These are phyloP conservation scores for Falco columbarius DNA, from an alignment of 2,797 vertebrate genomes.

Conservation along the genomic window DNA sequence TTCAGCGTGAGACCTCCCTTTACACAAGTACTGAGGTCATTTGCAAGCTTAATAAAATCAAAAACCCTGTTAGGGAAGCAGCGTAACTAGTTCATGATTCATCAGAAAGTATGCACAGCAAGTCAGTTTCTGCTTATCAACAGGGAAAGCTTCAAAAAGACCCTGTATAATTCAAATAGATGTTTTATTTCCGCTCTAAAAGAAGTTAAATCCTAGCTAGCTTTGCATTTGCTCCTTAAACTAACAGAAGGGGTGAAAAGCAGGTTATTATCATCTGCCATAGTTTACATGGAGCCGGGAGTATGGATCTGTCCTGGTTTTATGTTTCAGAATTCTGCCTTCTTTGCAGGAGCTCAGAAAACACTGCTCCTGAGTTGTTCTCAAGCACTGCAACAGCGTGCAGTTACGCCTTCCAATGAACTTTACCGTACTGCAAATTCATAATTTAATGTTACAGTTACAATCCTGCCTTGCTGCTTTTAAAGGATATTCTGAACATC, in stretches of 20 bases:
- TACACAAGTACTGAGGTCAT: not conserved
- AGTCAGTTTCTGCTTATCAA: not conserved
- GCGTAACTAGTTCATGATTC: not conserved
- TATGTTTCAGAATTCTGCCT: not conserved
- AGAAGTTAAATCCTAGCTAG: not conserved
- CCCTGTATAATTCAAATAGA: not conserved
- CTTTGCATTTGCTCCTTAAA: not conserved
- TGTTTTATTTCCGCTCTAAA: not conserved
- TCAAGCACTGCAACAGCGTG: not conserved
- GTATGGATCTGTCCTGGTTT: not conserved
- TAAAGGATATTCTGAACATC: not conserved
- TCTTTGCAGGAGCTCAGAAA: not conserved
- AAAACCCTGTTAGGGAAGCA: not conserved
- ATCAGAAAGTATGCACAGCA: not conserved
- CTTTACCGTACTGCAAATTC: accelerated
- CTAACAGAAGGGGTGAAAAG: not conserved
- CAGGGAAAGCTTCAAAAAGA: not conserved
- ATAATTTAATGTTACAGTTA: not conserved
- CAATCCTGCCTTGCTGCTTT: not conserved
- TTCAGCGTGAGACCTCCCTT: not conserved
- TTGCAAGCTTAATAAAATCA: not conserved
- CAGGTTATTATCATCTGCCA: not conserved
- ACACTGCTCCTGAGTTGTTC: not conserved
- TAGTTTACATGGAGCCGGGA: not conserved
- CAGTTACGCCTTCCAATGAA: not conserved